These are phyloP conservation scores for Chelmon rostratus DNA, from an alignment of 2,797 vertebrate genomes.

Conservation along the genomic window DNA sequence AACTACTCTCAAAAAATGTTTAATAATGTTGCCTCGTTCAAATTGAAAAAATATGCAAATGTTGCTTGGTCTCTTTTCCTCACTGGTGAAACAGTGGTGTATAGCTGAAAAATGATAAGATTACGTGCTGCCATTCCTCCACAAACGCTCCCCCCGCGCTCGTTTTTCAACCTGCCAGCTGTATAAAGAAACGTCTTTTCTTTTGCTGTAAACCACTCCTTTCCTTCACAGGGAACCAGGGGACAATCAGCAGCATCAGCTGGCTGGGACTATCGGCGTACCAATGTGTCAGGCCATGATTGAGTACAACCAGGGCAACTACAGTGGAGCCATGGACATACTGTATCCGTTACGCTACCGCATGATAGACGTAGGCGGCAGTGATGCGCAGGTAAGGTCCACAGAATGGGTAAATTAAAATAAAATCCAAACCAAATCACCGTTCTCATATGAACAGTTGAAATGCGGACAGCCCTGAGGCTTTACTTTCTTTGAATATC, in stretches of 20 bases:
- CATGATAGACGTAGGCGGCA: slow-evolving; percentile 89
- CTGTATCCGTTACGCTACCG: slow-evolving; percentile 91
- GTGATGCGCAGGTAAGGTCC: slow-evolving; percentile 92
- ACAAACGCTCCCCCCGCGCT: background rate
- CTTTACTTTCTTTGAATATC: slow-evolving; percentile 11
- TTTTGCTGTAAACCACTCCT: background rate
- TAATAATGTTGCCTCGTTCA: background rate
- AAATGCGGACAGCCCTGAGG: slow-evolving; percentile 17
- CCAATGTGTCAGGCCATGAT: slow-evolving; percentile 92
- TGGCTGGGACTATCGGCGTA: slow-evolving; percentile 86
- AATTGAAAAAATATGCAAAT: background rate
- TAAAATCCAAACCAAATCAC: background rate
- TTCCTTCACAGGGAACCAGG: slow-evolving; percentile 84
- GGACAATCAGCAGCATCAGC: slow-evolving; percentile 87
- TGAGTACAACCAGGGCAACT: slow-evolving; percentile 90
- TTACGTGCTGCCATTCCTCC: background rate
- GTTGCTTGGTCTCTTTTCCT: background rate
- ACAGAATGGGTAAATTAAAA: background rate
- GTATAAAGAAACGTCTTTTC: background rate
- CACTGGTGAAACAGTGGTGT: background rate
- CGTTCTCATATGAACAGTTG: background rate
- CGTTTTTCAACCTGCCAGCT: background rate
- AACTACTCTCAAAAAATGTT: background rate
- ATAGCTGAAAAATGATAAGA: background rate
- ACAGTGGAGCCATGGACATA: slow-evolving; percentile 86